phyloP scores from a whole-genome alignment of 2,888 invertebrate genomes.

The Nephrotoma appendiculata region DNA sequence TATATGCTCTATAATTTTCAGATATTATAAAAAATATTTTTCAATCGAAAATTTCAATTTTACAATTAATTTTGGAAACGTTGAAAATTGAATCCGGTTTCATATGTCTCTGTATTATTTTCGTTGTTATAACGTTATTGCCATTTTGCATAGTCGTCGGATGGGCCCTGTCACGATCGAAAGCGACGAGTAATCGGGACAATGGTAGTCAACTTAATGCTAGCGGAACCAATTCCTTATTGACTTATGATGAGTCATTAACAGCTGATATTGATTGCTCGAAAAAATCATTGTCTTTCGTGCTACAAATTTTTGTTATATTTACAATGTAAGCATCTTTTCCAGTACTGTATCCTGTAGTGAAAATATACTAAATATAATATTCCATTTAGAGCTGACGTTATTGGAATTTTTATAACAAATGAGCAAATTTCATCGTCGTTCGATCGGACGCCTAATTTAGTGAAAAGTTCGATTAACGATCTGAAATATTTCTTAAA shows the following conservation, averaged over 20 bases:
- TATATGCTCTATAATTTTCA: conserved; percentile 14
- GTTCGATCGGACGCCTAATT: conserved; percentile 38
- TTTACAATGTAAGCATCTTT: conserved; percentile 8
- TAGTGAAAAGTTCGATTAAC: conserved; percentile 40
- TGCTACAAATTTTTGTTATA: conserved; percentile 8
- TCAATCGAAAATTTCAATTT: conserved; percentile 21
- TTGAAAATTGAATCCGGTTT: conserved; percentile 57
- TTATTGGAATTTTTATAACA: conserved; percentile 44
- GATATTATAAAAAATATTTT: conserved; percentile 29
- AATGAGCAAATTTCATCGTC: conserved; percentile 45
- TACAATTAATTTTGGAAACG: conserved; percentile 23
- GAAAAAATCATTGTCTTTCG: conserved; percentile 9
- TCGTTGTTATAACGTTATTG: conserved; percentile 46
- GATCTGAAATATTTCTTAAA: conserved; percentile 46
- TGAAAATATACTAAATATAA: background rate
- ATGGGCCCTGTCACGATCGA: conserved; percentile 24
- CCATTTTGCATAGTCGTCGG: conserved; percentile 47
- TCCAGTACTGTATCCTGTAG: background rate
- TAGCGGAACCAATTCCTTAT: conserved; percentile 20
- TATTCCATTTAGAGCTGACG: conserved; percentile 34
- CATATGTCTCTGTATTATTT: conserved; percentile 44
- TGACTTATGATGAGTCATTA: conserved; percentile 25
- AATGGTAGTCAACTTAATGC: conserved; percentile 8
- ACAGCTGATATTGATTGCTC: conserved; percentile 18
- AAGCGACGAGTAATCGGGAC: background rate